These are phyloP conservation scores for Empis stercorea DNA, from an alignment of 2,888 invertebrate species.

Conservation along the genomic window DNA sequence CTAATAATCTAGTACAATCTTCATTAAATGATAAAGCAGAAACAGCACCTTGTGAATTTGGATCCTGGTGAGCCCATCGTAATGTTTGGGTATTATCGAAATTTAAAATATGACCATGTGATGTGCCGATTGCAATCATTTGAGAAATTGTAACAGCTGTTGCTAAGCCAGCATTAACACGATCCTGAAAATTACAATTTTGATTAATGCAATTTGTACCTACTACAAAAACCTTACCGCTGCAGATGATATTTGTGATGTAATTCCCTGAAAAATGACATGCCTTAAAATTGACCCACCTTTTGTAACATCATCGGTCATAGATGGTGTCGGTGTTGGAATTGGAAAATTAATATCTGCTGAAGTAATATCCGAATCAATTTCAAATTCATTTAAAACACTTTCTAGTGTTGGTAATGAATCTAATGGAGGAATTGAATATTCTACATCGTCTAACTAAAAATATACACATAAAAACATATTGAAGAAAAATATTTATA, in stretches of 20 bases:
- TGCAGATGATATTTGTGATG: constrained; percentile 77
- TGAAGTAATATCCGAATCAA: constrained; percentile 44
- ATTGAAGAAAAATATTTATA: neutral
- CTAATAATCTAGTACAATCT: constrained; percentile 73
- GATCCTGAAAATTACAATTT: constrained; percentile 45
- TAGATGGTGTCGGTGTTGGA: constrained; percentile 35
- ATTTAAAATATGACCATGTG: constrained; percentile 79
- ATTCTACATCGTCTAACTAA: constrained; percentile 69
- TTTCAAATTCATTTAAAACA: constrained; percentile 60
- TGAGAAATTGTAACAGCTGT: constrained; percentile 71
- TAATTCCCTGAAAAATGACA: constrained; percentile 73
- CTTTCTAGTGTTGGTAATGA: constrained; percentile 67
- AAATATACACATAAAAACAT: constrained; percentile 19
- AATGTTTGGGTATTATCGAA: constrained; percentile 78
- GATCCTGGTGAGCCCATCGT: constrained; percentile 65
- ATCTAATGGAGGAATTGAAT: constrained; percentile 63
- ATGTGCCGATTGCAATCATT: constrained; percentile 83
- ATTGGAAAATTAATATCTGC: constrained; percentile 29
- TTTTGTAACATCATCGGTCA: constrained; percentile 27
- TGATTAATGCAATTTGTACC: neutral
- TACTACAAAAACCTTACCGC: constrained; percentile 44
- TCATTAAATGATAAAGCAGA: constrained; percentile 75
- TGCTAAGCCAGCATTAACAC: constrained; percentile 78
- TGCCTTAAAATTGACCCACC: constrained; percentile 60
- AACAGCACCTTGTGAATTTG: constrained; percentile 60